Base-by-base conservation (phyloP, 2,113 vertebrate genomes). In the Rhineura floridana region DNA sequence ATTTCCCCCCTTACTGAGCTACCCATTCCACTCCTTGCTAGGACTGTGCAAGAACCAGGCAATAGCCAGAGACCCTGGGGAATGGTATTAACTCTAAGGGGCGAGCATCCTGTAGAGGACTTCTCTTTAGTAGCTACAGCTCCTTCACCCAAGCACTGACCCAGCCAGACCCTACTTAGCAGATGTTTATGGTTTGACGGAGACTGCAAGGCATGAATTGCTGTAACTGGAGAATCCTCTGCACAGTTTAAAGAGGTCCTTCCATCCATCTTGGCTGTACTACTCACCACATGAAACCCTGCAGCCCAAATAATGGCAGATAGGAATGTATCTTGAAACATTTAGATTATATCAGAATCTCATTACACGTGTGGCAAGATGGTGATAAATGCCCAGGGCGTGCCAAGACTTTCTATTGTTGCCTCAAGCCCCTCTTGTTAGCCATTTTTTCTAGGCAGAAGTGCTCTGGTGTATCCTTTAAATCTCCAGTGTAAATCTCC, bases 61-160 rank as follows among this genome's bases (percentile, higher is more conserved):
- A 46, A 33, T 7, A 39, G 30, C 42, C 73, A 12, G 36, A 42
- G 23, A 36, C 36, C 10, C 39, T 30, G 6, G 23, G 69, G 23
- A 48, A 36, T 17, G 30, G 33, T 67, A 28, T 36, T 28, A 39
- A 17, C 59, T 67, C 33, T 15, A 17, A 78, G 28, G 33, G 44
- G 42, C 23, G 76, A 25, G 17, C 21, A 6, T 55, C 50, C 21
- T 23, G 12, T 4, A 12, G 17, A 52, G 52, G n/a, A 30, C 46
- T 39, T 87, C 48, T 80, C 46, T 55, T 70, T 48, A 79, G 62
- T 62, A 42, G 42, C 44, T 3, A 44, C 6, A 17, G 12, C 67
- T 63, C 52, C 69, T 73, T 81, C 86, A 82, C 67, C 69, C 86
- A 82, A 75, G 69, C 86, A 7, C 3, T 63, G 86, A 82, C 86